Evolutionary conservation across 2,888 invertebrate species (phyloP).

Genomic region (Clanis bilineata): DNA sequence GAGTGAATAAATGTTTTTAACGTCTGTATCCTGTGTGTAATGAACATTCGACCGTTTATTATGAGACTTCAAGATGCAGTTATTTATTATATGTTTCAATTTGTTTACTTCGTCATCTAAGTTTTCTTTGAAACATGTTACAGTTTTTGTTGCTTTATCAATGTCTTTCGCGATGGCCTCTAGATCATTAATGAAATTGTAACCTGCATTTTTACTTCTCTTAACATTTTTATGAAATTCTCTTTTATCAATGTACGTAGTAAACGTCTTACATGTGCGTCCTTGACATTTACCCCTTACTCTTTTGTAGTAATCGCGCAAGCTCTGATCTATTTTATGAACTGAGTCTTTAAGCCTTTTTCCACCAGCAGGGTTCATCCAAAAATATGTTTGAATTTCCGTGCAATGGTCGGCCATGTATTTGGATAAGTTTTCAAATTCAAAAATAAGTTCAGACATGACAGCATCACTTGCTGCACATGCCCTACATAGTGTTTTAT

Average conservation of each 20-base stretch:
- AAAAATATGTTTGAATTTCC: conserved; percentile 68
- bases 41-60: conserved; percentile 27
- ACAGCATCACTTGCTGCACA: conserved; percentile 67
- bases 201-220: conserved; percentile 23
- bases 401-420: conserved; percentile 67
- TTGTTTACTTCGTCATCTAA: conserved; percentile 34
- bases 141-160: conserved; percentile 31
- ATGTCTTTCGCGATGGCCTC: conserved; percentile 37
- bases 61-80: conserved; percentile 29
- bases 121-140: conserved; percentile 32
- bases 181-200: conserved; percentile 30
- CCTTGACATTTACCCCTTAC: conserved; percentile 63
- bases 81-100: conserved; percentile 32
- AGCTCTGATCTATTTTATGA: conserved; percentile 51
- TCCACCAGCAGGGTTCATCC: conserved; percentile 64
- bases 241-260: conserved; percentile 53
- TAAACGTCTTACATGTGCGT: conserved; percentile 51
- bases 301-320: conserved; percentile 62
- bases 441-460: conserved; percentile 60
- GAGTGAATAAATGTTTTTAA: conserved; percentile 51
- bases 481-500: conserved; percentile 58
- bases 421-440: conserved; percentile 58
- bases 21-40: conserved; percentile 20
- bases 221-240: conserved; percentile 26
- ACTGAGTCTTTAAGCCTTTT: conserved; percentile 58